Conservation (phyloP, 1,140 invertebrate species). For the Heterodera carotae region DNA sequence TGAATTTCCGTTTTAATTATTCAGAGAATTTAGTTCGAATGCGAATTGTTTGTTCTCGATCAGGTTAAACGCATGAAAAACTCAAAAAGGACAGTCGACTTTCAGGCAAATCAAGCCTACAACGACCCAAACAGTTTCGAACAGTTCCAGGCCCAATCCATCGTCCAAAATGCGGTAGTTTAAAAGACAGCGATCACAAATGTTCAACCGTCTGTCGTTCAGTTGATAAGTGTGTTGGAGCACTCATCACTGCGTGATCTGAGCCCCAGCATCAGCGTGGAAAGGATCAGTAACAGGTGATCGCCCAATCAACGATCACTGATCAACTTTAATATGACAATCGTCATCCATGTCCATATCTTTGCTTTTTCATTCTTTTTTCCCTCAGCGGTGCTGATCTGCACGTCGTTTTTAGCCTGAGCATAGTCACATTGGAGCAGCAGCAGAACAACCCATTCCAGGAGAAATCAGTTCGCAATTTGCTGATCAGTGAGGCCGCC, state of each 20-base stretch:
- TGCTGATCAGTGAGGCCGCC: constrained; percentile 23
- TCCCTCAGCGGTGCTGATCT: constrained; percentile 15
- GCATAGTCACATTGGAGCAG: constrained; percentile 21
- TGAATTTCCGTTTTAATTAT: background rate
- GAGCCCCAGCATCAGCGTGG: constrained; percentile 17
- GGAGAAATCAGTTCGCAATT: constrained; percentile 10
- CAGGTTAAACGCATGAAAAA: background rate
- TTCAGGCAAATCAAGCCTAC: constrained; percentile 23
- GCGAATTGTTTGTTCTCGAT: constrained; percentile 21
- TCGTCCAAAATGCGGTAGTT: constrained; percentile 22
- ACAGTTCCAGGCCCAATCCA: constrained; percentile 27
- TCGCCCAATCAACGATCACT: too few species aligned
- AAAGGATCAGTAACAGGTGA: constrained; percentile 21
- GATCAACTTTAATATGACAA: background rate
- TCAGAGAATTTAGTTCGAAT: constrained; percentile 10
- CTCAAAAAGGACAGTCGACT: background rate
- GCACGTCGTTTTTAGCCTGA: constrained; percentile 15
- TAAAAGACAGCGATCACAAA: too few species aligned
- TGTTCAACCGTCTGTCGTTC: too few species aligned
- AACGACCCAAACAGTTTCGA: constrained; percentile 26
- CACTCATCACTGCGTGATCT: constrained; percentile 22
- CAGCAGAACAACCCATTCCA: constrained; percentile 17
- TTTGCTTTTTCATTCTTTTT: background rate
- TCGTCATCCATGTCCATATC: background rate
- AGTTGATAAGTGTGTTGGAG: constrained; percentile 20